Conservation (phyloP, 2,888 invertebrate species). For the Deilephila elpenor region DNA sequence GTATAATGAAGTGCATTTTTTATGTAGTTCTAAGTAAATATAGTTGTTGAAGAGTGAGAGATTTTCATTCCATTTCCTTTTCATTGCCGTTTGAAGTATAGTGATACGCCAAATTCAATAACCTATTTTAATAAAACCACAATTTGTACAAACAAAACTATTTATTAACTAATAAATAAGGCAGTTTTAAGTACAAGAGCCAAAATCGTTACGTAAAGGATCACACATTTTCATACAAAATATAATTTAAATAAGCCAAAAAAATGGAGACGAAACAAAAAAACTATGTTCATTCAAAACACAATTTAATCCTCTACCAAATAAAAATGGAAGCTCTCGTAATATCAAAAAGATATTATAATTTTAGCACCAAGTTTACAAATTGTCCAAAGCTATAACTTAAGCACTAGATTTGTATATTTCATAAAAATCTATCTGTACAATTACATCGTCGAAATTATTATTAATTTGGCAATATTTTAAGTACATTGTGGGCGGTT, state of each 20-base stretch:
- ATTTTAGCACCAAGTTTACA: slow-evolving; percentile 71
- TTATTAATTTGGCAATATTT: slow-evolving; percentile 23
- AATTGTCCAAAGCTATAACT: slow-evolving; percentile 52
- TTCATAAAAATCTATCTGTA: slow-evolving; percentile 59
- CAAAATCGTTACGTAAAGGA: slow-evolving; percentile 43
- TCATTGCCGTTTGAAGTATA: too few species aligned
- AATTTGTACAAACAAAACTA: slow-evolving; percentile 62
- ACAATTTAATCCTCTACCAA: slow-evolving; percentile 19
- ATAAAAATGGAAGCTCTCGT: slow-evolving; percentile 50
- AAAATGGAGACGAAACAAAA: too few species aligned
- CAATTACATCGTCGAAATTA: slow-evolving; percentile 35
- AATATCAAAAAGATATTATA: slow-evolving; percentile 48
- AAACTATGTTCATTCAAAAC: not conserved
- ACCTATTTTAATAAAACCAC: slow-evolving; percentile 49
- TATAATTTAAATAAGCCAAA: not conserved
- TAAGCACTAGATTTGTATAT: slow-evolving; percentile 53
- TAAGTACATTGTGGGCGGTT: slow-evolving; percentile 14
- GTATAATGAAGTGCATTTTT: too few species aligned
- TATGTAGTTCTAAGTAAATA: too few species aligned
- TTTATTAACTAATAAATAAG: slow-evolving; percentile 72
- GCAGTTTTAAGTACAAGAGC: slow-evolving; percentile 71
- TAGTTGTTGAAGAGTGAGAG: too few species aligned
- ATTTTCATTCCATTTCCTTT: too few species aligned
- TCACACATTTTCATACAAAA: not conserved
- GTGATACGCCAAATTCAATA: not conserved